These are phyloP conservation scores for Zophobas atratus DNA, from an alignment of 1,140 invertebrate genomes.

Conservation along the genomic window DNA sequence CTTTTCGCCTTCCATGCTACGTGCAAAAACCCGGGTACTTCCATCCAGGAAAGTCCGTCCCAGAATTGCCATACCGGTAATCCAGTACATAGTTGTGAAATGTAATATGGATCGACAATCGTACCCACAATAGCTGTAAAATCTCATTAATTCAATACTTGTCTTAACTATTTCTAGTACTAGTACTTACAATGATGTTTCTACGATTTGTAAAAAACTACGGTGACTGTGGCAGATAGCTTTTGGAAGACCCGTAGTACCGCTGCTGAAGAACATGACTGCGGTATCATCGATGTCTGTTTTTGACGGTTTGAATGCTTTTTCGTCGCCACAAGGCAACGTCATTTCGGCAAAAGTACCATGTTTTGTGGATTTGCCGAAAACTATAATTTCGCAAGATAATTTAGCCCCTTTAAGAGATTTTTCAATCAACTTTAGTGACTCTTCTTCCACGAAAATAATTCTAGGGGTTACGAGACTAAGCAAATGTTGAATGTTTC, in stretches of 20 bases:
- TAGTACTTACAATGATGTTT: conserved; percentile 7
- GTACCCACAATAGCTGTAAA: not conserved
- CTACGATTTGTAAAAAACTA: not conserved
- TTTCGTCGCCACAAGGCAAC: conserved; percentile 31
- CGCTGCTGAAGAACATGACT: conserved; percentile 75
- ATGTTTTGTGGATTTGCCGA: conserved; percentile 48
- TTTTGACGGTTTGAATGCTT: conserved; percentile 46
- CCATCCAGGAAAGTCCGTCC: not conserved
- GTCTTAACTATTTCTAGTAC: not conserved
- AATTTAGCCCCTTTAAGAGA: conserved; percentile 21
- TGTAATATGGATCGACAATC: conserved; percentile 1
- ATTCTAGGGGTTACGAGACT: conserved; percentile 39
- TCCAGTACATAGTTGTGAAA: conserved; percentile 28
- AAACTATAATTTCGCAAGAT: conserved; percentile 42
- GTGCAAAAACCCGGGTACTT: conserved; percentile 1
- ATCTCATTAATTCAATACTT: not conserved
- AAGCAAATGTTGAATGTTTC: conserved; percentile 43
- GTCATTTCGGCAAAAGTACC: conserved; percentile 42
- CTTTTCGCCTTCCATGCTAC: not conserved
- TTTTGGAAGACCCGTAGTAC: conserved; percentile 86
- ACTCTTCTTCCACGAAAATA: conserved; percentile 51
- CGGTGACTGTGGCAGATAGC: conserved; percentile 61
- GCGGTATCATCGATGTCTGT: conserved; percentile 58
- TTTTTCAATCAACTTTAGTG: conserved; percentile 43
- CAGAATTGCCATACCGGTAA: not conserved